phyloP scores from a whole-genome alignment of 64 coral and sea anemone genomes.

The Anthopleura sola region DNA sequence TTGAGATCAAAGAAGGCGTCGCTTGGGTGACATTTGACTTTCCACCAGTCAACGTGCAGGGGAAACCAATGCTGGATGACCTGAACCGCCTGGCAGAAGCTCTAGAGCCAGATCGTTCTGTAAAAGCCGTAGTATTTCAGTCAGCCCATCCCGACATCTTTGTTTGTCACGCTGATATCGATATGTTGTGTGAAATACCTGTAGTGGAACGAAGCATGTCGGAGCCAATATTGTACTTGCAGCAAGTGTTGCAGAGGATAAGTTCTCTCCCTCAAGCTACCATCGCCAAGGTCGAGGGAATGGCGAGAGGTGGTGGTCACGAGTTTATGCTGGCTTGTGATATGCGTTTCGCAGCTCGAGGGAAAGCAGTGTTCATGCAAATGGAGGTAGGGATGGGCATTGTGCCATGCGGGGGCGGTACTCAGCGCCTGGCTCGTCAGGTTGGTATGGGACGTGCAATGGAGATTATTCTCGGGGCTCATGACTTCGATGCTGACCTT shows the following conservation, averaged over 20 bases:
- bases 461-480: conserved; percentile 79
- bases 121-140: conserved; percentile 88
- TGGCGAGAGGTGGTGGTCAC: conserved; percentile 79
- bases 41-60: conserved; percentile 88
- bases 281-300: conserved; percentile 89
- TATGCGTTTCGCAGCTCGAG: conserved; percentile 87
- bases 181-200: conserved; percentile 84
- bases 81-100: conserved; percentile 54
- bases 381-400: conserved; percentile 95
- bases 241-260: conserved; percentile 69
- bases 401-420: conserved; percentile 88
- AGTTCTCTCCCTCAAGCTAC: conserved; percentile 79
- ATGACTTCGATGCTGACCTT: conserved; percentile 79
- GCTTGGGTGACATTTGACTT: conserved; percentile 87
- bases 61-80: conserved; percentile 77
- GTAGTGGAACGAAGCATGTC: conserved; percentile 37
- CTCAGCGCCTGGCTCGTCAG: conserved; percentile 75
- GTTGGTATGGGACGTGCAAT: conserved; percentile 83
- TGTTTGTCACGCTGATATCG: conserved; percentile 86
- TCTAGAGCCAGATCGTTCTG: conserved; percentile 65
- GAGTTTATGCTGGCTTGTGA: conserved; percentile 93
- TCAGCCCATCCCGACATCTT: conserved; percentile 81
- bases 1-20: conserved; percentile 63
- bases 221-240: conserved; percentile 73
- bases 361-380: conserved; percentile 88